These are phyloP conservation scores for Mormoops blainvillei DNA, from an alignment of 2,113 vertebrate species.

Conservation along the genomic window DNA sequence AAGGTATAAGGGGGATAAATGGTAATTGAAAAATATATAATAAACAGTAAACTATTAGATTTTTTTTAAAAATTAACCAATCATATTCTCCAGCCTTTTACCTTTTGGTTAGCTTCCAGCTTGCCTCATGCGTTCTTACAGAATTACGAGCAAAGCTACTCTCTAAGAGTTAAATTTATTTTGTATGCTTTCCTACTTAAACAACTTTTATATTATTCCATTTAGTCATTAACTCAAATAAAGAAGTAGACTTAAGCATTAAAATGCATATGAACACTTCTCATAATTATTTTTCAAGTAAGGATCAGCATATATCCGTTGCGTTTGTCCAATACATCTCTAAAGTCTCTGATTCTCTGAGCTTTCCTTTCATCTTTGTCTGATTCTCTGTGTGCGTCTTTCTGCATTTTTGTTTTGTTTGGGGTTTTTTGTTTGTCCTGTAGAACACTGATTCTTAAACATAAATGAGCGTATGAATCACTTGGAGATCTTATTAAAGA, in stretches of 20 bases:
- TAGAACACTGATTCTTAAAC: not conserved
- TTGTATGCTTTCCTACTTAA: not conserved
- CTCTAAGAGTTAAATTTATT: not conserved
- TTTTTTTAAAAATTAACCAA: not conserved
- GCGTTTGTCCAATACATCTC: no score
- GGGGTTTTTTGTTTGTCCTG: not conserved
- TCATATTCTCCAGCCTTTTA: not conserved
- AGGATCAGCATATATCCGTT: not conserved
- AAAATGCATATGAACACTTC: not conserved
- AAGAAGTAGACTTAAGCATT: not conserved
- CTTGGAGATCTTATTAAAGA: not conserved
- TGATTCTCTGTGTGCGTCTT: not conserved
- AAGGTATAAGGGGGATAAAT: no score
- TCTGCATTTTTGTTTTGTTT: not conserved
- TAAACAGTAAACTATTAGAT: no score
- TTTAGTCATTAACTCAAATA: not conserved
- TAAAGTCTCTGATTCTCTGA: not conserved
- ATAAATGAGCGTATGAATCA: not conserved
- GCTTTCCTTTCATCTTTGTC: not conserved
- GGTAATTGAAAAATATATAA: no score
- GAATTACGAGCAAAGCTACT: not conserved
- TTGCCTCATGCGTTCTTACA: not conserved
- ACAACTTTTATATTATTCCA: not conserved
- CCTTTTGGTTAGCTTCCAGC: not conserved
- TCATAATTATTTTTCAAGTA: not conserved